Evolutionary conservation across 2,888 invertebrate species (phyloP), one percentile per base, ranked within the genome.

Genomic region (Schrankia costaestrigalis): DNA sequence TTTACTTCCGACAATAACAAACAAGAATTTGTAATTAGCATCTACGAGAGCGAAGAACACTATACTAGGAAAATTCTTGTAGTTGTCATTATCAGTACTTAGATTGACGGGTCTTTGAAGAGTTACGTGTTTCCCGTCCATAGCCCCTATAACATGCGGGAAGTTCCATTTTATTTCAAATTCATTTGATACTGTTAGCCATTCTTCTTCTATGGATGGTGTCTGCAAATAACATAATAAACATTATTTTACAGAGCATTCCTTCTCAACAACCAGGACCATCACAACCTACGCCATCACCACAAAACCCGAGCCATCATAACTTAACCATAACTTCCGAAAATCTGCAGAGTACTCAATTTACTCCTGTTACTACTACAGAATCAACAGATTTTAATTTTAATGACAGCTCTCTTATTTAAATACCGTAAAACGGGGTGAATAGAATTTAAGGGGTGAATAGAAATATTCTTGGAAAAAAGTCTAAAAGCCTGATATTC

Each of bases 91-190:
- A 63, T 56, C 53, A 23, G 51, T 26, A 11, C 26, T 11, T 11
- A 11, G 13, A 26, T 56, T 37, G 6, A 40, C 34, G 14, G 63
- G 62, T 30, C 45, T 36, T 49, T 63, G 46, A 18, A 66, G 35
- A 21, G 50, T 23, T 15, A 32, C 26, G 15, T 26, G 32, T 15
- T 32, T 32, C 11, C 26, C 26, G 21, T 32, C 32, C 9, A 32
- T 13, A 8, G 25, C 15, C 11, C 19, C 25, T 18, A 23, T 31
- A 11, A 10, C 23, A 14, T 31, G 31, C 9, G 25, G 31, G 12
- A 31, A 31, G 18, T 32, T 26, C 31, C 32, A 26, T 15, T 27
- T 13, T 7, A 6, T 27, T 14, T 27, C 26, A 18, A 27, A 27
- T 8, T 27, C 17, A 6, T 17, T 8, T 11, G 26, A 9, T 11